phyloP scores from a whole-genome alignment of 2,888 invertebrate genomes.

The Priocnemis perturbator region DNA sequence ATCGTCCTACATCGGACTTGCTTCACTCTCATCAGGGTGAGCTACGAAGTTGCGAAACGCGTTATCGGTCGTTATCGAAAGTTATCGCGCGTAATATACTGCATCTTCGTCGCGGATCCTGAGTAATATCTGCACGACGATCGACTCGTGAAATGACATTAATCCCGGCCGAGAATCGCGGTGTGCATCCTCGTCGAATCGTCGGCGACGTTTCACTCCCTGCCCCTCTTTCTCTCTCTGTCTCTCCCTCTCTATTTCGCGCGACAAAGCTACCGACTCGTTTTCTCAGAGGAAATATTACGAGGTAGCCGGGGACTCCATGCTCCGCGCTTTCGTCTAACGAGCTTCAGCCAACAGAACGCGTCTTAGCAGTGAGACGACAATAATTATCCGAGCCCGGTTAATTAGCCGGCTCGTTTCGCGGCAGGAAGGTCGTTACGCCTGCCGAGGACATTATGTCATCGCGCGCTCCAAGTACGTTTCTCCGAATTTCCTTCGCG shows the following conservation, averaged over 20 bases:
- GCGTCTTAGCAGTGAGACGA: constrained; percentile 33
- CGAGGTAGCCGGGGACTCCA: constrained; percentile 21
- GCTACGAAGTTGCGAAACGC: too few species aligned
- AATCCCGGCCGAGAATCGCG: too few species aligned
- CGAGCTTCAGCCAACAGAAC: constrained; percentile 42
- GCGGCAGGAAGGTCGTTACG: constrained; percentile 40
- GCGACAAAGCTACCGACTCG: constrained; percentile 16
- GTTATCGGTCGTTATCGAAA: too few species aligned
- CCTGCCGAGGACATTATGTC: constrained; percentile 34
- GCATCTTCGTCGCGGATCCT: too few species aligned
- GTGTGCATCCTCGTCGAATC: too few species aligned
- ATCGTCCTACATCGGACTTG: too few species aligned
- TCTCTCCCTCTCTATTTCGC: neutral
- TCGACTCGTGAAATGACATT: too few species aligned
- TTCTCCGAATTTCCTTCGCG: constrained; percentile 10
- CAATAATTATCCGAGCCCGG: constrained; percentile 42
- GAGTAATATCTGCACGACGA: too few species aligned
- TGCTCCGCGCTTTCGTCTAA: constrained; percentile 36
- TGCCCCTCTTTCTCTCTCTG: too few species aligned
- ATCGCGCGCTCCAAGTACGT: constrained; percentile 4
- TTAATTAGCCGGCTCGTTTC: constrained; percentile 44
- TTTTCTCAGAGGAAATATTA: constrained; percentile 36
- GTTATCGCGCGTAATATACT: too few species aligned
- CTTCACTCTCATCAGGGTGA: too few species aligned
- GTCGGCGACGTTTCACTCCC: too few species aligned